Evolutionary conservation across 2,797 vertebrate species (phyloP).

Genomic region (Gambelia wislizenii): DNA sequence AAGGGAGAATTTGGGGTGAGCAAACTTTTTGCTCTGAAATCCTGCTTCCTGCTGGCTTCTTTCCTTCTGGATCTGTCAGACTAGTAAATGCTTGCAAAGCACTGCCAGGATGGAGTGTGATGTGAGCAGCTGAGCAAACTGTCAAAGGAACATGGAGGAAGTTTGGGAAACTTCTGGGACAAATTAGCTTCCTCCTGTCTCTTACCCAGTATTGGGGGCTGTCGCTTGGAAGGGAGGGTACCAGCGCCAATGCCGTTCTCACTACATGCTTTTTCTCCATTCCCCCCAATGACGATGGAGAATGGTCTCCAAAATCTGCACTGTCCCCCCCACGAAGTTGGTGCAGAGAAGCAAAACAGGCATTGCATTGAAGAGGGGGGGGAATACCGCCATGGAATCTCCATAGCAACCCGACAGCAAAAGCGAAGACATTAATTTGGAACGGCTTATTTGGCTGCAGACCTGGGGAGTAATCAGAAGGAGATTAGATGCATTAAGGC

Average conservation of each 20-base stretch:
- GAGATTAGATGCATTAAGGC: conserved; percentile 80
- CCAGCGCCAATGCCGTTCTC: neutral
- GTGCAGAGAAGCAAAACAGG: neutral
- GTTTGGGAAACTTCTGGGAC: neutral
- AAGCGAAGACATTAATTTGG: conserved; percentile 73
- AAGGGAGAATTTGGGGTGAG: neutral
- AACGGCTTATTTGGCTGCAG: conserved; percentile 75
- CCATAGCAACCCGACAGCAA: conserved; percentile 72
- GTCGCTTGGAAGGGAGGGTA: neutral
- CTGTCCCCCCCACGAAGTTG: neutral
- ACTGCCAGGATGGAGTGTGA: neutral
- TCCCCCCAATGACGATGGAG: rapidly evolving
- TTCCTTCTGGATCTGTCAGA: no score
- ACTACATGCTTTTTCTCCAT: neutral
- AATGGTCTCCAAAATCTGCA: neutral
- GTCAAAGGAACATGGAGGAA: neutral
- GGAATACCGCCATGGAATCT: conserved; percentile 50
- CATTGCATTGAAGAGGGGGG: neutral
- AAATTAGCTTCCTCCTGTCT: neutral
- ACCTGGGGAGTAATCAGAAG: conserved; percentile 78
- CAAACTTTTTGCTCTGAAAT: neutral
- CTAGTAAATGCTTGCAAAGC: neutral
- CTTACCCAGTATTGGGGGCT: neutral
- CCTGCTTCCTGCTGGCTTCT: no score
- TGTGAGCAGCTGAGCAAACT: neutral